These are phyloP conservation scores for Pelobates fuscus DNA, from an alignment of 2,113 vertebrate genomes.

Conservation along the genomic window DNA sequence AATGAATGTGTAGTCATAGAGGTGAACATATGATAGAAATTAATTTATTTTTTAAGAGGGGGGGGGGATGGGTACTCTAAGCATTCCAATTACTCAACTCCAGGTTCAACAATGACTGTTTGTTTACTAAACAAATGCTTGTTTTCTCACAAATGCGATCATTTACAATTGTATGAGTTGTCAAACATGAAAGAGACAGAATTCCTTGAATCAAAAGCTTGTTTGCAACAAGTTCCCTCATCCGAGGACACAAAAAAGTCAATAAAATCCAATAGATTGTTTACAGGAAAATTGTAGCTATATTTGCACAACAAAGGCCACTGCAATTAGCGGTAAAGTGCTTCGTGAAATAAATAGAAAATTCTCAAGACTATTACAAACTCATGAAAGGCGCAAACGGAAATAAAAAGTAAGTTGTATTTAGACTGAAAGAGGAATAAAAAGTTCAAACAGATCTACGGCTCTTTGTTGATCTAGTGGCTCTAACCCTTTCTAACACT, in stretches of 20 bases:
- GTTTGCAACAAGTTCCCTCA: background rate
- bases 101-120: background rate
- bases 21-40: too few relatives aligned
- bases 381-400: background rate
- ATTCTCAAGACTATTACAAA: background rate
- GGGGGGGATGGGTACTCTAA: too few relatives aligned
- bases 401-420: too few relatives aligned
- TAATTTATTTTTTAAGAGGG: too few relatives aligned
- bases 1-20: too few relatives aligned
- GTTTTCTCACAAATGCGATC: background rate
- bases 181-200: background rate
- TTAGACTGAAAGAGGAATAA: too few relatives aligned
- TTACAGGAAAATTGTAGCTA: background rate
- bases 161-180: background rate
- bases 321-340: background rate
- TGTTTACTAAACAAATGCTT: background rate
- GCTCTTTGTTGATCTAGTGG: too few relatives aligned
- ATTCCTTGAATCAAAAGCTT: background rate
- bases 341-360: background rate
- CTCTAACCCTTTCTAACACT: too few relatives aligned
- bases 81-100: background rate
- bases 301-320: background rate
- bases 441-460: too few relatives aligned
- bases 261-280: background rate
- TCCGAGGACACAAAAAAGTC: background rate